phyloP scores from a whole-genome alignment of 2,797 vertebrate genomes.

The Arnoldichthys spilopterus region DNA sequence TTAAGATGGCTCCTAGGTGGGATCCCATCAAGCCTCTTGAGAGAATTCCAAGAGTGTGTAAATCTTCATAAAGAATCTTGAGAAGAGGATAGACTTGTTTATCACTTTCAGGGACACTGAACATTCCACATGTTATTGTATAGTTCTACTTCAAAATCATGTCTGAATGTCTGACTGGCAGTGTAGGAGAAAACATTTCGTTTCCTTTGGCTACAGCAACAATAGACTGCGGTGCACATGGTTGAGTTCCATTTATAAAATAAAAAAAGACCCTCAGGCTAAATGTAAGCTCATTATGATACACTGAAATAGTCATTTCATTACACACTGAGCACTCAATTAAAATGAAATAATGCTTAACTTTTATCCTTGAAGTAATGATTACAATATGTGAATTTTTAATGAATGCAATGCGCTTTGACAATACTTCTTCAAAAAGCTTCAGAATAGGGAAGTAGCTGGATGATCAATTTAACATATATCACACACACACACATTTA shows the following conservation, averaged over 20 bases:
- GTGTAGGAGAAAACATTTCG: background rate
- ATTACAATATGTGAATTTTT: slow-evolving; percentile 24
- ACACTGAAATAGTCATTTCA: slow-evolving; percentile 24
- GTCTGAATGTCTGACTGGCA: background rate
- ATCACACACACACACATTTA: background rate
- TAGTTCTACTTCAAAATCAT: too few species aligned
- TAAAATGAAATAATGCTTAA: slow-evolving; percentile 34
- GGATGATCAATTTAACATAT: background rate
- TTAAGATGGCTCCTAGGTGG: too few species aligned
- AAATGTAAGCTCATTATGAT: slow-evolving; percentile 35
- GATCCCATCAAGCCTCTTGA: too few species aligned
- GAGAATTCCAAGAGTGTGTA: too few species aligned
- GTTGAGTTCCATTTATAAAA: slow-evolving; percentile 8
- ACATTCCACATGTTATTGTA: too few species aligned
- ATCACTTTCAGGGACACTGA: too few species aligned
- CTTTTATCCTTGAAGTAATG: slow-evolving; percentile 21
- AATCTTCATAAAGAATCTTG: too few species aligned
- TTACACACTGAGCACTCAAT: slow-evolving; percentile 23
- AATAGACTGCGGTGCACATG: background rate
- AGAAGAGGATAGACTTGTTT: too few species aligned
- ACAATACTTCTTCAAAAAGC: slow-evolving; percentile 18
- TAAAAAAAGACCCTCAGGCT: slow-evolving; percentile 27
- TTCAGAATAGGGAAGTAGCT: background rate
- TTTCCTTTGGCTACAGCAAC: background rate
- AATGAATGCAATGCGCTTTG: slow-evolving; percentile 1